Evolutionary conservation across 2,113 vertebrate species (phyloP), one percentile per base, ranked within the genome.

Genomic region (Poecile atricapillus): DNA sequence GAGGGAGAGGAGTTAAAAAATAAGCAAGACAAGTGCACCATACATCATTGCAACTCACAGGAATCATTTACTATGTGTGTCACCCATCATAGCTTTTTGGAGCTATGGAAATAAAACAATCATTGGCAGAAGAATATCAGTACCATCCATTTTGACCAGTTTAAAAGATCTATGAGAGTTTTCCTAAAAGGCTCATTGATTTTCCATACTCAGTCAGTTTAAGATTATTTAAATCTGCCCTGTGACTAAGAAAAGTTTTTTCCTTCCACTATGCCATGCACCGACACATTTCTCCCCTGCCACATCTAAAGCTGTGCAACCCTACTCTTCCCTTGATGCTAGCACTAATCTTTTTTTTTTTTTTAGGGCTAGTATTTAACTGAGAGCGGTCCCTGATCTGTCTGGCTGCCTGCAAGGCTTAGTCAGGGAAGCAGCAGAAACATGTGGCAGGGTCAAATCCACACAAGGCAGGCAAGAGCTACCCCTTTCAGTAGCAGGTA

Each of bases 341-440:
- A 87, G 64, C 41, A 39, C 44, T 81, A 58, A 46, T 73, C 0
- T 67, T 64, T 50, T 35, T 47, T 47, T 19, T 47, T 59, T 69
- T 30, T n/a, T 43, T 44, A 70, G 67, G 71, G 55, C 59, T 94
- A 63, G 81, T 90, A 71, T 82, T 91, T 94, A 93, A 87, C 81
- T 75, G 84, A 83, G 56, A 63, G 56, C 1, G 0, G 73, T 83
- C 77, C 47, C 69, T 91, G 73, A 65, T 83, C 31, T 83, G 60
- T 49, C 68, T 95, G 76, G 60, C 83, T 91, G 68, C 68, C 83
- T 83, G 43, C 73, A 81, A 87, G 93, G 80, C 60, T 83, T 52
- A 92, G 87, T 28, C 86, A 92, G 86, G 93, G 71, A 95, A 81
- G 55, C 86, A 83, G n/a, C 87, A 91, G 74, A 89, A 93, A 75